Evolutionary conservation across 2,888 invertebrate species (phyloP), one percentile per base, ranked within the genome.

Genomic region (Rhamnusium bicolor): DNA sequence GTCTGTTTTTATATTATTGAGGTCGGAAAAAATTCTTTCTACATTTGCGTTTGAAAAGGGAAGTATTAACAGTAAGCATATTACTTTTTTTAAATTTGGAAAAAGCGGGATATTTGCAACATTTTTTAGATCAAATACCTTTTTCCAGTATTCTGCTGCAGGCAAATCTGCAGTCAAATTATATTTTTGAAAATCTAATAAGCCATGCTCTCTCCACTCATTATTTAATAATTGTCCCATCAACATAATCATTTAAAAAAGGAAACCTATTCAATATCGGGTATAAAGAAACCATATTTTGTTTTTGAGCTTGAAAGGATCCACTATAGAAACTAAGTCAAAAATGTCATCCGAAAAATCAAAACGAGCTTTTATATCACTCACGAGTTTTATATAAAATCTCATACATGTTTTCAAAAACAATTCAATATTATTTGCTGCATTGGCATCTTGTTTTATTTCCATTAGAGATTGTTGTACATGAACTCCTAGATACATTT

Each of bases 361-460:
- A 65, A 65, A 49, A 49, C 51, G 65, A n/a, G 18, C 47, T 51
- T 65, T 49, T 51, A 65, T 49, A 18, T 65, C 65, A 47, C 19
- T 65, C n/a, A 10, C 4, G 12, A 65, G 47, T 49, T 65, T 47
- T 5, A 65, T 18, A 65, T 65, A 49, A 65, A 65, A 51, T 4
- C 21, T 51, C n/a, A 49, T 19, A n/a, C n/a, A n/a, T n/a, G n/a
- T n/a, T n/a, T n/a, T n/a, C n/a, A n/a, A n/a, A n/a, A n/a, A n/a
- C n/a, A n/a, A n/a, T n/a, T n/a, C n/a, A n/a, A n/a, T n/a, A n/a
- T n/a, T n/a, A n/a, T n/a, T n/a, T n/a, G n/a, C n/a, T n/a, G n/a
- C n/a, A n/a, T n/a, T n/a, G n/a, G n/a, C n/a, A n/a, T n/a, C n/a
- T n/a, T n/a, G n/a, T n/a, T n/a, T n/a, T n/a, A n/a, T n/a, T n/a